Conservation (phyloP, 2,888 invertebrate genomes). For the Diplolepis rosae region DNA sequence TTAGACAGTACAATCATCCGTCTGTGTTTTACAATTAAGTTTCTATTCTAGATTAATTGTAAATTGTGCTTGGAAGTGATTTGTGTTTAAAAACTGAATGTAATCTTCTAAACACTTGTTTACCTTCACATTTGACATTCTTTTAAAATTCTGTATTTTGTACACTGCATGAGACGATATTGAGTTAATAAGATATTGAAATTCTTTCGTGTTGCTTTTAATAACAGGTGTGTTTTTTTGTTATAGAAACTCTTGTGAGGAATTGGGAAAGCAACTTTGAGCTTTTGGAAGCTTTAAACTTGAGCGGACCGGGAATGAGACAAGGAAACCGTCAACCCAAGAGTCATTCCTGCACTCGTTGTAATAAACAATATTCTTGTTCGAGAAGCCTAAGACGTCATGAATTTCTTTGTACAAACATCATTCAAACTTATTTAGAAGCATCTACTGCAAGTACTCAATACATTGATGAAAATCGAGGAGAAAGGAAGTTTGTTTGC, state of each 20-base stretch:
- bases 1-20: too few relatives aligned
- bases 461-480: slow-evolving; percentile 11
- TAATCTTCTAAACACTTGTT: neutral
- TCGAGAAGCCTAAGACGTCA: slow-evolving; percentile 5
- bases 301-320: too few relatives aligned
- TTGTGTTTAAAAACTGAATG: neutral
- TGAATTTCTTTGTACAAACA: slow-evolving; percentile 73
- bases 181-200: too few relatives aligned
- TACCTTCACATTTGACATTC: neutral
- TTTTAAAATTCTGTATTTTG: too few relatives aligned
- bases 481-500: slow-evolving; percentile 3
- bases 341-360: neutral
- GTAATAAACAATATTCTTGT: neutral
- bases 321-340: neutral
- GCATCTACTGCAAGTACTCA: neutral
- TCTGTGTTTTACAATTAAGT: too few relatives aligned
- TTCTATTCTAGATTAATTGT: too few relatives aligned
- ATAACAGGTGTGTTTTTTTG: neutral
- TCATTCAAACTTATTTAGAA: neutral
- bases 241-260: neutral
- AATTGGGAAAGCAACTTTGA: neutral
- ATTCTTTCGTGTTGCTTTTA: neutral
- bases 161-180: too few relatives aligned
- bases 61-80: too few relatives aligned
- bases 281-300: neutral